These are phyloP conservation scores for Psittacula derbiana DNA, from an alignment of 2,797 vertebrate species.

Conservation along the genomic window DNA sequence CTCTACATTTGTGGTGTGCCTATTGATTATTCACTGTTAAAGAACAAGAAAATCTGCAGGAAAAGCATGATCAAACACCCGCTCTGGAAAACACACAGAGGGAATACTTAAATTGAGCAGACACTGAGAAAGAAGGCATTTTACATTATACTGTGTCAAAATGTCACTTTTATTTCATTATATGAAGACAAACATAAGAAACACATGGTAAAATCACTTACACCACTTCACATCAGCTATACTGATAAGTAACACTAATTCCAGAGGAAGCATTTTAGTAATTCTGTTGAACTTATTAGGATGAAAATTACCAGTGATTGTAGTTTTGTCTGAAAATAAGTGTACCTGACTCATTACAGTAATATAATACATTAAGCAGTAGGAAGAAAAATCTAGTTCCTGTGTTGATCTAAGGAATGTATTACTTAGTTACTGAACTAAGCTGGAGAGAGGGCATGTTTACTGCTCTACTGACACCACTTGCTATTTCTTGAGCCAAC, in stretches of 20 bases:
- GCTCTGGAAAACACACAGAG: neutral
- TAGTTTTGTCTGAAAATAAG: neutral
- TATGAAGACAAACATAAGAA: neutral
- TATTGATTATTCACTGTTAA: constrained; percentile 33
- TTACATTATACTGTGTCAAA: neutral
- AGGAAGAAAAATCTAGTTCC: neutral
- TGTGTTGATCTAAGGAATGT: neutral
- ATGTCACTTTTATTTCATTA: neutral
- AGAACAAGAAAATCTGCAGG: neutral
- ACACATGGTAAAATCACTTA: neutral
- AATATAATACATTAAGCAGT: neutral
- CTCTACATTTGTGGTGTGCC: neutral
- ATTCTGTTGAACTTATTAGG: neutral
- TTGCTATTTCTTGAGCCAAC: neutral
- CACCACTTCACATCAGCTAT: neutral
- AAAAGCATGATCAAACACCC: neutral
- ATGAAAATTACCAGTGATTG: neutral
- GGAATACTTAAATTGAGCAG: neutral
- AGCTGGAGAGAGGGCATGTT: neutral
- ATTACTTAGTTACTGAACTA: neutral
- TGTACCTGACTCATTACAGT: neutral
- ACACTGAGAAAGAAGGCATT: neutral
- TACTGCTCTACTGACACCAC: neutral
- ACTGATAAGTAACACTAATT: neutral
- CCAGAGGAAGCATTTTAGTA: neutral